These are phyloP conservation scores for Oxytorus armatus DNA, from an alignment of 2,888 invertebrate genomes.

Conservation along the genomic window DNA sequence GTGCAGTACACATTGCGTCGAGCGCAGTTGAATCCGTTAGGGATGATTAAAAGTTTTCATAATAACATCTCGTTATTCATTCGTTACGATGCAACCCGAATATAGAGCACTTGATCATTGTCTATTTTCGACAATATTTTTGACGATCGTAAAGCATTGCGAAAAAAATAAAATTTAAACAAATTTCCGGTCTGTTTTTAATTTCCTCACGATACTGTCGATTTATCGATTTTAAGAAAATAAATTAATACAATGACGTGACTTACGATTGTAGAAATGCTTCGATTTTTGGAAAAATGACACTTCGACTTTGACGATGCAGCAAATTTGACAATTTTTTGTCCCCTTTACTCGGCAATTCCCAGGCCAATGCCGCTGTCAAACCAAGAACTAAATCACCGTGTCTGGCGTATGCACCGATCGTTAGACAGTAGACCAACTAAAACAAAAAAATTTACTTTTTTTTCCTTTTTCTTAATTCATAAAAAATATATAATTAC, in stretches of 20 bases:
- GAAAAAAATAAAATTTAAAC: too few relatives aligned
- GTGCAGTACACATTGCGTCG: slow-evolving; percentile 41
- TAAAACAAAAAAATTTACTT: slow-evolving; percentile 70
- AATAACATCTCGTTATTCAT: slow-evolving; percentile 17
- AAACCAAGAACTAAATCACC: slow-evolving; percentile 89
- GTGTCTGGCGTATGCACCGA: slow-evolving; percentile 85
- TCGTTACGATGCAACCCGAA: background rate
- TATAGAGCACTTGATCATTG: background rate
- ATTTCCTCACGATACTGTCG: too few relatives aligned
- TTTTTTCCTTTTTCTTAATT: too few relatives aligned
- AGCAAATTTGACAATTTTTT: slow-evolving; percentile 80
- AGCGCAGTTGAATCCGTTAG: slow-evolving; percentile 17
- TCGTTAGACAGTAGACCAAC: slow-evolving; percentile 87
- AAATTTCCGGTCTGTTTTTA: too few relatives aligned
- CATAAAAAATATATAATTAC: background rate
- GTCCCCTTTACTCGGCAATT: slow-evolving; percentile 86
- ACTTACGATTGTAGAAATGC: slow-evolving; percentile 88
- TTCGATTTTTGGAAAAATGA: slow-evolving; percentile 88
- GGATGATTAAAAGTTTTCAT: slow-evolving; percentile 2
- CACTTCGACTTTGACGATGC: slow-evolving; percentile 87
- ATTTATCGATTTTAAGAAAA: too few relatives aligned
- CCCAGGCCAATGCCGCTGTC: slow-evolving; percentile 92
- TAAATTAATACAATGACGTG: slow-evolving; percentile 5
- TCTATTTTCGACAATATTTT: too few relatives aligned
- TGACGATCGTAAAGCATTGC: too few relatives aligned